Evolutionary conservation across 2,888 invertebrate species (phyloP).

Genomic region (Panzeria rudis): DNA sequence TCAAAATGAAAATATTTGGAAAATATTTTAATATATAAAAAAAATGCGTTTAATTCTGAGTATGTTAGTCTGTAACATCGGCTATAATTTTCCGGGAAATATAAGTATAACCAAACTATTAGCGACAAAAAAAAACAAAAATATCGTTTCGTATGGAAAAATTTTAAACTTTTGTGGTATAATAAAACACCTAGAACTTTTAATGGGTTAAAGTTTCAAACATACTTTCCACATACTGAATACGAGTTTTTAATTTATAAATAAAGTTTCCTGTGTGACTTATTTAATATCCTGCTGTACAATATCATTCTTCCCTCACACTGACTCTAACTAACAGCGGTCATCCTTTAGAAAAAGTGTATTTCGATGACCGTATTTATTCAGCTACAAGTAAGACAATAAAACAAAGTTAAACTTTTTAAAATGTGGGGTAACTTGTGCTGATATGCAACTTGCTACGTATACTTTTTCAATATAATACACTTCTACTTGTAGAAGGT

Average conservation of each 20-base stretch:
- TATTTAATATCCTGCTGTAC: slow-evolving; percentile 33
- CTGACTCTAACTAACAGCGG: neutral
- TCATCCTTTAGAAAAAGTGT: slow-evolving; percentile 2
- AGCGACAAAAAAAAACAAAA: too few relatives aligned
- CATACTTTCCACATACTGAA: neutral
- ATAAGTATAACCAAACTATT: too few relatives aligned
- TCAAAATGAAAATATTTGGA: too few relatives aligned
- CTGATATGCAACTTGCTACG: neutral
- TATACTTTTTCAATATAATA: neutral
- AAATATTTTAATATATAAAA: too few relatives aligned
- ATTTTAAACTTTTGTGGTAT: too few relatives aligned
- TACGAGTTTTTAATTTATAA: slow-evolving; percentile 20
- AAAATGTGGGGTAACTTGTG: slow-evolving; percentile 17
- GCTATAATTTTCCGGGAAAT: too few relatives aligned
- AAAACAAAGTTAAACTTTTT: slow-evolving; percentile 33
- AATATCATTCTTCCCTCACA: neutral
- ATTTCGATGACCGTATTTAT: slow-evolving; percentile 22
- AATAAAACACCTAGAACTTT: too few relatives aligned
- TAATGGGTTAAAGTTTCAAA: slow-evolving; percentile 17
- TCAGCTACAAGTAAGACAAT: slow-evolving; percentile 10
- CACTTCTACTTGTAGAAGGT: slow-evolving; percentile 10
- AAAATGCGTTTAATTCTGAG: too few relatives aligned
- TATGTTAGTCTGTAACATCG: too few relatives aligned
- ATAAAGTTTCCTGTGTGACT: slow-evolving; percentile 46
- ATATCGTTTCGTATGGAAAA: too few relatives aligned